Evolutionary conservation across 2,113 vertebrate genomes (phyloP).

Genomic region (Planiliza haematocheilus): DNA sequence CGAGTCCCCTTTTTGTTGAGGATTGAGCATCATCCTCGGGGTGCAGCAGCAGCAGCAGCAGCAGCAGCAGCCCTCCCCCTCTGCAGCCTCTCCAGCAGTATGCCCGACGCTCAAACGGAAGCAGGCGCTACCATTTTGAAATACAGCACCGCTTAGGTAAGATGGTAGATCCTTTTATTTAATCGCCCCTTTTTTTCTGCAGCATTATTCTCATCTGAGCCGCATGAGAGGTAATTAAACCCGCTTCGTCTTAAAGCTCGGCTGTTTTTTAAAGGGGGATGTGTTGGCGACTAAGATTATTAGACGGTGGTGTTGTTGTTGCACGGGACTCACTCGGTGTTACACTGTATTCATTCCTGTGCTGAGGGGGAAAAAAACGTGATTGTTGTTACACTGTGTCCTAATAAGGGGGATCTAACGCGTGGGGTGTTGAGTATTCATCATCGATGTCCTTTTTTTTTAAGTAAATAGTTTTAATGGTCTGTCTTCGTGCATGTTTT

Average conservation of each 20-base stretch:
- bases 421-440: not conserved
- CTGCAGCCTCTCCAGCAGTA: slow-evolving; percentile 57
- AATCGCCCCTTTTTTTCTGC: slow-evolving; percentile 28
- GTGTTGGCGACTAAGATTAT: not conserved
- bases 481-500: not conserved
- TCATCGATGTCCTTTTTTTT: not conserved
- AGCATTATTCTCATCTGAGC: not conserved
- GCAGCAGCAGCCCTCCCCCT: slow-evolving; percentile 26
- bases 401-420: not conserved
- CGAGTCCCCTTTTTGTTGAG: slow-evolving; percentile 24
- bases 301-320: slow-evolving; percentile 15
- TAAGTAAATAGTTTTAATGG: no score
- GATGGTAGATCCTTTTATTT: slow-evolving; percentile 80
- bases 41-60: slow-evolving; percentile 37
- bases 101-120: slow-evolving; percentile 82
- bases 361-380: slow-evolving; percentile 37
- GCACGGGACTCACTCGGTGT: slow-evolving; percentile 27
- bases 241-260: not conserved
- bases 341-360: slow-evolving; percentile 52
- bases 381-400: slow-evolving; percentile 14
- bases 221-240: not conserved
- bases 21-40: slow-evolving; percentile 59
- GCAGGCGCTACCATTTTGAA: slow-evolving; percentile 88
- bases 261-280: not conserved
- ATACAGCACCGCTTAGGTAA: slow-evolving; percentile 84